Conservation (phyloP, 2,113 vertebrate species). For the Gallinago paraguaiae region DNA sequence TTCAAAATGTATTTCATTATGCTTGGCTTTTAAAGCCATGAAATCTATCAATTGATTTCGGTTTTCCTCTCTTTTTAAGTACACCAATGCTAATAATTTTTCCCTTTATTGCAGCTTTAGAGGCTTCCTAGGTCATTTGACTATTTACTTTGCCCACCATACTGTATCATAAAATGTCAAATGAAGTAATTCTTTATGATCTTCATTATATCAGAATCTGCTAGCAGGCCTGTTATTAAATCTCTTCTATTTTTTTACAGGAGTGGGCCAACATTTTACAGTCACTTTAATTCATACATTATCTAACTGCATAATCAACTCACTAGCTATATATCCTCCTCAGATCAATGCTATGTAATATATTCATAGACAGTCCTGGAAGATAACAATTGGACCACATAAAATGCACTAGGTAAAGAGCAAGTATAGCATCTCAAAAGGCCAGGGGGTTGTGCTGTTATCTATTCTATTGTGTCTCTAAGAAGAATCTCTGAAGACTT, state of each 20-base stretch:
- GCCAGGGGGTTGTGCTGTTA: background rate
- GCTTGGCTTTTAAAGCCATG: background rate
- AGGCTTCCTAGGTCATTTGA: background rate
- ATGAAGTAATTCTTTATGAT: background rate
- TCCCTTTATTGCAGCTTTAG: background rate
- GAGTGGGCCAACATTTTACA: background rate
- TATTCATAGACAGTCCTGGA: background rate
- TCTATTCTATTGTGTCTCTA: background rate
- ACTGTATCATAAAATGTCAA: background rate
- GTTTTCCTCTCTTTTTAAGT: background rate
- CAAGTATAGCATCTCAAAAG: background rate
- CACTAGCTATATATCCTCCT: background rate
- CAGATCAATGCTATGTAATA: background rate
- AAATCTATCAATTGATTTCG: background rate
- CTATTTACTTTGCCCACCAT: background rate
- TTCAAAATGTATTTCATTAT: background rate
- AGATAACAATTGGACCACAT: background rate
- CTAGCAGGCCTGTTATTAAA: background rate
- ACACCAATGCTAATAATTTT: background rate
- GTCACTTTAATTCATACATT: background rate
- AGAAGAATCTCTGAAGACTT: background rate
- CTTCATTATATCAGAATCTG: background rate
- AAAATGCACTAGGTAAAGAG: background rate
- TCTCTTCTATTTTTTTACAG: background rate
- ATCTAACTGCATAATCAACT: background rate